Evolutionary conservation across 2,888 invertebrate species (phyloP).

Genomic region (Calliscelio sp.): DNA sequence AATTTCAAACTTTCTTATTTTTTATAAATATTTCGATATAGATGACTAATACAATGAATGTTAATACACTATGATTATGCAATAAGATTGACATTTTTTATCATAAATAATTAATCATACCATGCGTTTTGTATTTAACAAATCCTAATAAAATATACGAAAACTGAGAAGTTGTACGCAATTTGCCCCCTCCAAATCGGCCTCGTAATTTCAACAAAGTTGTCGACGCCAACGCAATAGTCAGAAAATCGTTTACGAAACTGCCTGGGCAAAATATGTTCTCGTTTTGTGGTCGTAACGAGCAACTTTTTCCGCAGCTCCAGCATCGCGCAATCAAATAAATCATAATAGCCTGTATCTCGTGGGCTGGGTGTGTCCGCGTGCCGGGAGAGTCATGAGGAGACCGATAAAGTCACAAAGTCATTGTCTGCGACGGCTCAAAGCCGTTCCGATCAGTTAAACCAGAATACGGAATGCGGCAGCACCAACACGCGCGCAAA

Average conservation of each 20-base stretch:
- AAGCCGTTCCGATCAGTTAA: constrained; percentile 70
- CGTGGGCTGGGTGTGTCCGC: constrained; percentile 65
- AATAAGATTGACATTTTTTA: too few relatives aligned
- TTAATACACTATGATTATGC: too few relatives aligned
- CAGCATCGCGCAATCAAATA: constrained; percentile 68
- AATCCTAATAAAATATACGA: too few relatives aligned
- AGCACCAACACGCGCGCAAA: constrained; percentile 47
- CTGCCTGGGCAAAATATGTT: constrained; percentile 54
- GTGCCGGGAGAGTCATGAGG: constrained; percentile 61
- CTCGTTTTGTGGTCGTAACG: constrained; percentile 61
- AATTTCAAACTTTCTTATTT: too few relatives aligned
- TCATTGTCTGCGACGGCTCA: constrained; percentile 70
- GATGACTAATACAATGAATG: too few relatives aligned
- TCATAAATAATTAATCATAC: too few relatives aligned
- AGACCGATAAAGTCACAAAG: constrained; percentile 73
- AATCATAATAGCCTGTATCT: constrained; percentile 71
- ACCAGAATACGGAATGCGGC: constrained; percentile 80
- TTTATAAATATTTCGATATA: too few relatives aligned
- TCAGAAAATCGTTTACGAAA: constrained; percentile 48
- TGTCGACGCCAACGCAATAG: constrained; percentile 65
- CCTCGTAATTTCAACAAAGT: constrained; percentile 62
- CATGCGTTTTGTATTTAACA: too few relatives aligned
- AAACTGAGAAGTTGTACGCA: too few relatives aligned
- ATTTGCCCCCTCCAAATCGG: constrained; percentile 3
- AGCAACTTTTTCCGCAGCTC: constrained; percentile 56